Percentiles rank a stretch among this genome's conserved stretches.
These are phyloP conservation scores for Ceratina australensis DNA, from an alignment of 1,140 invertebrate species.

Conservation along the genomic window DNA sequence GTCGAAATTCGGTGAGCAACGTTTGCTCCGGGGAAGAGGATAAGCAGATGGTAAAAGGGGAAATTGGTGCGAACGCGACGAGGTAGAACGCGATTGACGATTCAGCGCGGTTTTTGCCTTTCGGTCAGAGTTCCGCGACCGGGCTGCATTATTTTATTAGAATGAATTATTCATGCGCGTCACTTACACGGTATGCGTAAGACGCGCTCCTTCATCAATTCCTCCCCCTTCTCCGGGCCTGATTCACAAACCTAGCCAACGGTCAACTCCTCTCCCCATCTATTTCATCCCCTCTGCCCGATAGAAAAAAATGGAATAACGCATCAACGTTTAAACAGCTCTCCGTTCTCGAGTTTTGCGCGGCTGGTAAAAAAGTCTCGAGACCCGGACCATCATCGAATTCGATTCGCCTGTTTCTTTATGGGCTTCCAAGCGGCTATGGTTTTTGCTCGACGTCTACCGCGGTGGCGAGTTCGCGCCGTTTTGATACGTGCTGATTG, in stretches of 20 bases:
- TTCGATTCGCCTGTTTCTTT: constrained; percentile 29
- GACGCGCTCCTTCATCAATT: constrained; percentile 75
- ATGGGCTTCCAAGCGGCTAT: constrained; percentile 29
- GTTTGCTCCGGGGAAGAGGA: background rate
- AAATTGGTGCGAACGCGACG: constrained; percentile 23
- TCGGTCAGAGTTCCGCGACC: constrained; percentile 33
- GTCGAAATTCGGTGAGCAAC: background rate
- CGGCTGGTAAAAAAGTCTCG: constrained; percentile 14
- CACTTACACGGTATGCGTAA: constrained; percentile 78
- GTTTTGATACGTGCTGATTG: constrained; percentile 27
- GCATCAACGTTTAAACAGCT: background rate
- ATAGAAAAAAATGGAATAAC: no score
- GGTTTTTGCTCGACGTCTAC: constrained; percentile 20
- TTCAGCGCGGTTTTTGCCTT: constrained; percentile 49
- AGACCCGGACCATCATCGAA: background rate
- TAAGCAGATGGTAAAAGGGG: background rate
- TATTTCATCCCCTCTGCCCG: constrained; percentile 7
- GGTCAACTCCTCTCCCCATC: constrained; percentile 1
- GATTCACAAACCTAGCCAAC: constrained; percentile 18
- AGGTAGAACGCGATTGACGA: constrained; percentile 20
- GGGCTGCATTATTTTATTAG: constrained; percentile 78
- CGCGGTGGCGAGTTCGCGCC: constrained; percentile 10
- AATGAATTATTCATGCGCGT: constrained; percentile 77
- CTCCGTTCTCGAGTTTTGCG: constrained; percentile 13
- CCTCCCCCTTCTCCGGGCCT: constrained; percentile 27